Percentiles rank a stretch among this genome's conserved stretches.
Evolutionary conservation across 2,797 vertebrate species (phyloP).

Genomic region (Platyrinchus mystaceus): DNA sequence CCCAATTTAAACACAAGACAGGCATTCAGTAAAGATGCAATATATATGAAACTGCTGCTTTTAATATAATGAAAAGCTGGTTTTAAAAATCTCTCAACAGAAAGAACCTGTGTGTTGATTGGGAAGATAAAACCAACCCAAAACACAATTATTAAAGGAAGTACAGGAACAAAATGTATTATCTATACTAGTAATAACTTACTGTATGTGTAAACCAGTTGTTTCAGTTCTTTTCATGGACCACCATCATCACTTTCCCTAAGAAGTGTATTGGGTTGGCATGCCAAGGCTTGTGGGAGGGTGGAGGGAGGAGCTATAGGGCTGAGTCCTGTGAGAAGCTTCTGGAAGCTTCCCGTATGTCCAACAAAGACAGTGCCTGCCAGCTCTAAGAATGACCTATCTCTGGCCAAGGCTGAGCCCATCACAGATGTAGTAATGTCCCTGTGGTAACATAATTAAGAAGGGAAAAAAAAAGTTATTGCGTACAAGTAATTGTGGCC

Average conservation of each 20-base stretch:
- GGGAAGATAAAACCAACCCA: neutral
- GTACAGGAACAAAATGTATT: neutral
- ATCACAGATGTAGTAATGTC: neutral
- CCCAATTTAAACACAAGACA: neutral
- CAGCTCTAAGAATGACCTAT: fast-evolving
- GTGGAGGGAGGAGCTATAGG: neutral
- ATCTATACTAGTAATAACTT: neutral
- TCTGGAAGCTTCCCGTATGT: neutral
- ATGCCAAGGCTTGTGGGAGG: neutral
- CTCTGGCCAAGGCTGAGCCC: neutral
- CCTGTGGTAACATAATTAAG: neutral
- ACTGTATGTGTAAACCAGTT: neutral
- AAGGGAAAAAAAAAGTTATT: neutral
- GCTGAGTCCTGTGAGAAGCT: neutral
- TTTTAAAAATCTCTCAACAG: neutral
- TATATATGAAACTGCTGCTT: neutral
- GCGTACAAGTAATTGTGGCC: neutral
- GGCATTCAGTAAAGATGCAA: neutral
- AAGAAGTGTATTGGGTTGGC: neutral
- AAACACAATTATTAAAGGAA: neutral
- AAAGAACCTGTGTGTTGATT: neutral
- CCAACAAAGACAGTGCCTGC: neutral
- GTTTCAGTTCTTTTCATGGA: neutral
- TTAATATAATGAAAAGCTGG: neutral
- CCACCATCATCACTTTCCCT: neutral